phyloP scores from a whole-genome alignment of 2,113 vertebrate genomes.

The Steatornis caripensis region DNA sequence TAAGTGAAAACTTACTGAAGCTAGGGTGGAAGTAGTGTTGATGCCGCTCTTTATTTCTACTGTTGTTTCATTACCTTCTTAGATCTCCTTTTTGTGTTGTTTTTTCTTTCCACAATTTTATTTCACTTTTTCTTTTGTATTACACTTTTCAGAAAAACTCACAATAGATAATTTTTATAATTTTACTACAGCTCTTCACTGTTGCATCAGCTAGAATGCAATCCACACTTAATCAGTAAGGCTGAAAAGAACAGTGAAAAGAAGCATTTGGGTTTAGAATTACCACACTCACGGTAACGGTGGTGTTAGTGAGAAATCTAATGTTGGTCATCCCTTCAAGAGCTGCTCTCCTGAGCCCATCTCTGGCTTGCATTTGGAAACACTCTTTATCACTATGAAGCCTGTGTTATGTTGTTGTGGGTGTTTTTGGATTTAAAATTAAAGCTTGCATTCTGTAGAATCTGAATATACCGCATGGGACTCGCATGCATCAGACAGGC shows the following conservation, averaged over 20 bases:
- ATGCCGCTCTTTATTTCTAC: not conserved
- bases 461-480: not conserved
- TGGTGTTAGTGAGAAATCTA: not conserved
- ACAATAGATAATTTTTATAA: not conserved
- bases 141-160: not conserved
- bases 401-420: not conserved
- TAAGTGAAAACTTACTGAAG: not conserved
- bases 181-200: not conserved
- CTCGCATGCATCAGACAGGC: not conserved
- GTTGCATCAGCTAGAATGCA: not conserved
- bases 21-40: not conserved
- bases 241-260: not conserved
- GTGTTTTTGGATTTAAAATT: not conserved
- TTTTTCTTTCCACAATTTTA: not conserved
- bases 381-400: not conserved
- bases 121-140: not conserved
- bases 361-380: not conserved
- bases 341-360: not conserved
- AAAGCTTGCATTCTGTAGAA: not conserved
- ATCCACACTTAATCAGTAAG: not conserved
- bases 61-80: not conserved
- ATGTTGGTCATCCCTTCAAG: not conserved
- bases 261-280: not conserved
- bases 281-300: not conserved
- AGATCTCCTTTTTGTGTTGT: not conserved